Base-by-base conservation (phyloP, 2,797 vertebrate genomes). In the Myotis vivesi region DNA sequence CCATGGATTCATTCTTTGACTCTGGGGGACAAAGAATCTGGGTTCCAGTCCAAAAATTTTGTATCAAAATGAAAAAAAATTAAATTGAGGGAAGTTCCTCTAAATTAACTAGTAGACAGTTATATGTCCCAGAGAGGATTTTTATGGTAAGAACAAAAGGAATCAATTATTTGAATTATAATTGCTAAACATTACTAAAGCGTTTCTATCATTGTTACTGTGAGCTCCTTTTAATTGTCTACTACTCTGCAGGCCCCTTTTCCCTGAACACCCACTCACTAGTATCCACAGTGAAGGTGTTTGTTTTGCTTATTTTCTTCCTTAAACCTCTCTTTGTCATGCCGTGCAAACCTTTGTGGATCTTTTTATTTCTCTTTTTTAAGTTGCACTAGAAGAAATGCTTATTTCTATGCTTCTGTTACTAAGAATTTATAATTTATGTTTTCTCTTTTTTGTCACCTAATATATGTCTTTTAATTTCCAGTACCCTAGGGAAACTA, bases 111-210 rank as follows among this genome's bases (percentile, higher is more conserved):
- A 33, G 49, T 76, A 41, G 64, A 73, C 1, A 41, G 46, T 59
- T n/a, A 28, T 44, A 64, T 49, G 38, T 72, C 30, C 72, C 44
- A 53, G 11, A 46, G 33, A 36, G 16, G 17, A 12, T 3, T 69
- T 72, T 84, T n/a, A 81, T 7, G 30, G 6, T 28, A 94, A 71
- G 9, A 89, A 7, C 8, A 68, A 51, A 64, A 57, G 23, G n/a
- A 86, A 80, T 86, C 77, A 44, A 22, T 59, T 46, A 51, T 30
- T 83, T 88, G 28, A 68, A 93, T 87, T 72, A 76, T 11, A 66
- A 49, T 41, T n/a, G 51, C 20, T 57, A 3, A 75, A 19, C 23
- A n/a, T 36, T 64, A 69, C 15, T 17, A 19, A 12, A 25, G 17
- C 53, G 11, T 73, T 88, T 71, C 73, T 19, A n/a, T 79, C 76